Percentiles rank a stretch among this genome's conserved stretches.
Conservation (phyloP, 2,113 vertebrate species). For the Melospiza melodia region DNA sequence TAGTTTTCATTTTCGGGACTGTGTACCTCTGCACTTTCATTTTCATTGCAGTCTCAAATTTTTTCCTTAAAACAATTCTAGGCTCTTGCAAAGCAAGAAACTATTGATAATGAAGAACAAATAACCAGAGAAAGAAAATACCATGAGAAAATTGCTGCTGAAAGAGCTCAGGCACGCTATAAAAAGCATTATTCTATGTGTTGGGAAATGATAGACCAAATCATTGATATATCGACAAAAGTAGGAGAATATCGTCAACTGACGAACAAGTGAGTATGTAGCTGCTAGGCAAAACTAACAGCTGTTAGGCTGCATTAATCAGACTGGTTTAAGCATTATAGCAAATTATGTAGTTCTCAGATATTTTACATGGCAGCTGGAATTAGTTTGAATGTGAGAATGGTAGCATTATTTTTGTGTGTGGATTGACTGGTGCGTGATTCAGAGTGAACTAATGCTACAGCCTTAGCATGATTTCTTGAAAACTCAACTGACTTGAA, state of each 20-base stretch:
- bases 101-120: constrained; percentile 77
- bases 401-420: background rate
- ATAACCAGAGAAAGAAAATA: constrained; percentile 77
- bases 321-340: background rate
- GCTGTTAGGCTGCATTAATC: background rate
- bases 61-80: constrained; percentile 43
- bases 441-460: background rate
- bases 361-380: background rate
- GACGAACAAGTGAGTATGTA: constrained; percentile 84
- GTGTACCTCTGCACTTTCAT: background rate
- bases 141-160: constrained; percentile 75
- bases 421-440: background rate
- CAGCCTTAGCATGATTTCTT: background rate
- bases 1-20: background rate
- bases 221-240: constrained; percentile 87
- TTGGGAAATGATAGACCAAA: constrained; percentile 81
- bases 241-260: constrained; percentile 83
- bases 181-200: constrained; percentile 83
- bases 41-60: background rate
- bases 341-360: background rate
- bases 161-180: constrained; percentile 77
- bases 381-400: background rate
- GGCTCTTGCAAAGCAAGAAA: constrained; percentile 85
- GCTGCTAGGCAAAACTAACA: background rate
- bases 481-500: background rate